Percentiles rank a stretch among this genome's conserved stretches.
These are phyloP conservation scores for Tenthredo mesomela DNA, from an alignment of 2,888 invertebrate genomes.

Conservation along the genomic window DNA sequence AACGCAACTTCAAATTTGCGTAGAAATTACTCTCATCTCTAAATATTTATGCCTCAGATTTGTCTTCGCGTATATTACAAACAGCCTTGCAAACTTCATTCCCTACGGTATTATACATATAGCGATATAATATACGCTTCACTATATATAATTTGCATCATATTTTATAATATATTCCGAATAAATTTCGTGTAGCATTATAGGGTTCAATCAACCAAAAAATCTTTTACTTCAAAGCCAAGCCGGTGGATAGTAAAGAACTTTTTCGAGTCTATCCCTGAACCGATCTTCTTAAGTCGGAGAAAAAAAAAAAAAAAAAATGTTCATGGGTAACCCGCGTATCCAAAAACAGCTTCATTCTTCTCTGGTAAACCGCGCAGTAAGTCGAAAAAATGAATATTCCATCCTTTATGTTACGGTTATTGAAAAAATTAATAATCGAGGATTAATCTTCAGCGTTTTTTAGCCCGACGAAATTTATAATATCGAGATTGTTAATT, in stretches of 20 bases:
- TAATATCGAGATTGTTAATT: not conserved
- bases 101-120: not conserved
- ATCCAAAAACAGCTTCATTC: not conserved
- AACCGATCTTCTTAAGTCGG: not conserved
- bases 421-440: not conserved
- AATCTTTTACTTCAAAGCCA: not conserved
- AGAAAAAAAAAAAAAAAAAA: not conserved
- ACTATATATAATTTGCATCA: not conserved
- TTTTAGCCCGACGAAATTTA: not conserved
- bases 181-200: not conserved
- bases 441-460: not conserved
- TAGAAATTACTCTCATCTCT: conserved; percentile 22
- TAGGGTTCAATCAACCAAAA: not conserved
- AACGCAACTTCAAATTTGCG: conserved; percentile 32
- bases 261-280: not conserved
- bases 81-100: not conserved
- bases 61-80: conserved; percentile 2
- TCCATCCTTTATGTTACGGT: not conserved
- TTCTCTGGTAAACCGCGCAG: not conserved
- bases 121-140: not conserved
- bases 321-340: not conserved
- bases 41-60: conserved; percentile 33
- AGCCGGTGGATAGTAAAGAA: not conserved
- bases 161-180: not conserved
- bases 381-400: not conserved